Conservation (phyloP, 2,797 vertebrate genomes). For the Tauraco hartlaubi region DNA sequence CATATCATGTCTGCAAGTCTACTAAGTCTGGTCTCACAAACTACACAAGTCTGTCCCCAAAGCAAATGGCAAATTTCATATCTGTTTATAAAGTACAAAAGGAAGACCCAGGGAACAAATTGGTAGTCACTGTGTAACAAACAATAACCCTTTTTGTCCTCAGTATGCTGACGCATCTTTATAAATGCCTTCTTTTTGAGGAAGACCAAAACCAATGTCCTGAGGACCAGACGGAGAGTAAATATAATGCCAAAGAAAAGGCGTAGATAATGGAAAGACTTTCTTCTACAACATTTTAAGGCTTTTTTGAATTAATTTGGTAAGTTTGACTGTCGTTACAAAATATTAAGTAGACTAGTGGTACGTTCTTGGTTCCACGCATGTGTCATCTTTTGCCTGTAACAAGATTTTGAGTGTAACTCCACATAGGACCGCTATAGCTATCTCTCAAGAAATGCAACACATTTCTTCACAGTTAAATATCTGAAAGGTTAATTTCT, state of each 20-base stretch:
- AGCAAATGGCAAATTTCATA: neutral
- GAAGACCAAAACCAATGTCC: neutral
- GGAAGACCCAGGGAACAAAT: neutral
- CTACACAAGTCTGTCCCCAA: rapidly evolving
- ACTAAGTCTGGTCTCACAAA: neutral
- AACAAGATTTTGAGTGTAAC: neutral
- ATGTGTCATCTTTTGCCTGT: neutral
- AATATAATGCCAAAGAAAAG: neutral
- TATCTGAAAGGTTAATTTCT: neutral
- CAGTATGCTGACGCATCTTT: neutral
- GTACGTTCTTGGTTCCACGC: neutral
- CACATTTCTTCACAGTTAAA: neutral
- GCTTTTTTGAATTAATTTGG: neutral
- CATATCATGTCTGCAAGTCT: neutral
- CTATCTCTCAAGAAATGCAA: neutral
- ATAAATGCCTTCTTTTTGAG: neutral
- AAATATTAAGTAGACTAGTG: neutral
- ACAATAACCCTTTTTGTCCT: neutral
- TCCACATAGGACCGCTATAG: neutral
- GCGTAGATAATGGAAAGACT: neutral
- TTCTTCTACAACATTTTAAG: neutral
- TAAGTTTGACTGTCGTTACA: neutral
- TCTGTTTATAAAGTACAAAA: neutral
- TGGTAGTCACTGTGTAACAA: neutral
- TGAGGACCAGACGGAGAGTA: neutral